Conservation (phyloP, 1,140 invertebrate species). For the Sinonovacula constricta region DNA sequence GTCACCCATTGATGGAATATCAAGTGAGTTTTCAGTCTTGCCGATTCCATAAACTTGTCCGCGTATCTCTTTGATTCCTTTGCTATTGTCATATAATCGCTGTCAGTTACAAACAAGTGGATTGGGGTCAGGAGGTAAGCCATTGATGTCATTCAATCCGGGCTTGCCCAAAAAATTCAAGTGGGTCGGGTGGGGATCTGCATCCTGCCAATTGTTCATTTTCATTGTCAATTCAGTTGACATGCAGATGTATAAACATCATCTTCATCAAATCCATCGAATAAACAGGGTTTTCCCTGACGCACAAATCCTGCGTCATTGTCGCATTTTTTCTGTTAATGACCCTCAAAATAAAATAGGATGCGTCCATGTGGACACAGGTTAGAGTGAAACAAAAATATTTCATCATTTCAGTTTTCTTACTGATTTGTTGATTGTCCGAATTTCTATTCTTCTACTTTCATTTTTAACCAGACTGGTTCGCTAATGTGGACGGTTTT, state of each 20-base stretch:
- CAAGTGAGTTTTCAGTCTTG: background rate
- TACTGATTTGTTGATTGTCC: too few species aligned
- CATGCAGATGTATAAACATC: background rate
- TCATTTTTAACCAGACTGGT: too few species aligned
- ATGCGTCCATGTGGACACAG: too few species aligned
- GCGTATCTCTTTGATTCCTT: constrained; percentile 17
- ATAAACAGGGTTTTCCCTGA: too few species aligned
- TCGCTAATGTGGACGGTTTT: too few species aligned
- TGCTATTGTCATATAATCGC: background rate
- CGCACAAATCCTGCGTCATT: too few species aligned
- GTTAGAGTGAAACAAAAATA: too few species aligned
- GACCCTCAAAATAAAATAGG: too few species aligned
- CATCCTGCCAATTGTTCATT: constrained; percentile 6
- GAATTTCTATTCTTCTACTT: too few species aligned
- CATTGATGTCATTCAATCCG: background rate
- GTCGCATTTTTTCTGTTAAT: too few species aligned
- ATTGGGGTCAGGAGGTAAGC: background rate
- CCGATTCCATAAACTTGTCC: too few species aligned
- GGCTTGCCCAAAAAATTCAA: constrained; percentile 2
- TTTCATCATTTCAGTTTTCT: too few species aligned
- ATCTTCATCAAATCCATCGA: constrained; percentile 33
- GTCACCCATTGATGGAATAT: background rate
- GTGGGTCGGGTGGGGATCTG: constrained; percentile 3
- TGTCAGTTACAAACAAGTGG: background rate
- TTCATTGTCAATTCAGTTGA: background rate